Evolutionary conservation across 1,140 invertebrate genomes (phyloP), one percentile per base, ranked within the genome.

Genomic region (Scylla paramamosain): DNA sequence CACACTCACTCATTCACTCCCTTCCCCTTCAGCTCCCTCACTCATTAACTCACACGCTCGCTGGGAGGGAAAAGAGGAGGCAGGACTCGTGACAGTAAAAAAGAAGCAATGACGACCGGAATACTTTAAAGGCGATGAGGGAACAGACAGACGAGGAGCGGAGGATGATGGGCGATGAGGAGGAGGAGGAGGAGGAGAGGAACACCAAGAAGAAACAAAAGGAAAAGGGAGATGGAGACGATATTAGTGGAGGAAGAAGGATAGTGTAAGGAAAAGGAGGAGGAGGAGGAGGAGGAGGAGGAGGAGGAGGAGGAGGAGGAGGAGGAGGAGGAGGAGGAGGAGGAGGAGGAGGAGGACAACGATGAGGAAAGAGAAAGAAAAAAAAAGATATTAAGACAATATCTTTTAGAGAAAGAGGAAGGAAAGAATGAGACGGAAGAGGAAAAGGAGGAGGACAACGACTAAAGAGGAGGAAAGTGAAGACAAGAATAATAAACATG

Each of bases 31-130:
- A 39, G n/a, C 28, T 86, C 83, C 83, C 28, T 86, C 83, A 31
- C 83, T 86, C 83, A 12, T 86, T 86, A 39, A 29, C 83, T 39
- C 83, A 86, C 83, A 16, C 83, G 12, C 83, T 86, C 83, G 28
- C 83, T 86, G 52, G 52, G 12, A 59, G 52, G 52, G 52, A 59
- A 59, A 12, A 59, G 39, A 39, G 39, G 39, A 39, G 39, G 39
- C 39, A 59, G 52, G 52, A 20, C 52, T 59, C 52, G 20, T 59
- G 52, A 59, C 52, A 59, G 20, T 52, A 7, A 59, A 59, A 39
- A 59, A 59, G 0, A 59, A 59, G 12, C 20, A 20, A 8, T 20
- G 52, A 59, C 10, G 12, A 20, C 52, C 12, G 20, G 52, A 20
- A 59, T 8, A 59, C 0, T 59, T 59, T 59, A 59, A 59, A 59